Evolutionary conservation across 1,140 invertebrate genomes (phyloP), one percentile per base, ranked within the genome.

Genomic region (Diorhabda carinulata): DNA sequence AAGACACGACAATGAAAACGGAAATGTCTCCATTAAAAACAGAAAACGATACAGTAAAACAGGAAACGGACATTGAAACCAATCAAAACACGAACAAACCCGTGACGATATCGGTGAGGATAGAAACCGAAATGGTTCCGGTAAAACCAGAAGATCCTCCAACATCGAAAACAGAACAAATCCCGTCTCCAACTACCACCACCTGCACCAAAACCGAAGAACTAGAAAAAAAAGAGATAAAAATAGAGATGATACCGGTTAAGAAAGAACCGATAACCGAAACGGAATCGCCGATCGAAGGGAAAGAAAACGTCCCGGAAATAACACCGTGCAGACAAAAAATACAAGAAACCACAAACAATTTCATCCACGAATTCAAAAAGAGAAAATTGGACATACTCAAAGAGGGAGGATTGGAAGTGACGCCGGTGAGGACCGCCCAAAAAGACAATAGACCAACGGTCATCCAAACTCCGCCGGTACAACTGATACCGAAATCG

Each of bases 321-420:
- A 65, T 72, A 43, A 71, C 73, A 70, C 83, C 84, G 4, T 85
- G 82, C 77, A 83, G 82, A 74, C 83, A 86, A 0, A 85, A 85
- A 71, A 86, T 85, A 2, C 86, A 88, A 2, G 88, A 90, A 75
- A 85, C 88, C n/a, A 88, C 89, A 69, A 66, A 59, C 43, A 59
- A 69, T 43, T 72, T 72, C 41, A 45, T 77, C 4, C 72, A 73
- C 6, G 76, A 77, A 59, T 83, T 88, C 5, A 91, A 90, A 74
- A 90, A 89, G 74, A 85, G 88, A 62, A 91, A 91, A 74, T 80
- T 91, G 5, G 90, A 92, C 64, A 90, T 91, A 42, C 81, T 92
- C 40, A 87, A 90, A 63, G 87, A 91, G 66, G 86, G 89, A 3
- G 90, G 90, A 0, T 81, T 91, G 4, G 89, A 92, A 75, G 89